These are phyloP conservation scores for Melipona quadrifasciata DNA, from an alignment of 1,140 invertebrate genomes.

Conservation along the genomic window DNA sequence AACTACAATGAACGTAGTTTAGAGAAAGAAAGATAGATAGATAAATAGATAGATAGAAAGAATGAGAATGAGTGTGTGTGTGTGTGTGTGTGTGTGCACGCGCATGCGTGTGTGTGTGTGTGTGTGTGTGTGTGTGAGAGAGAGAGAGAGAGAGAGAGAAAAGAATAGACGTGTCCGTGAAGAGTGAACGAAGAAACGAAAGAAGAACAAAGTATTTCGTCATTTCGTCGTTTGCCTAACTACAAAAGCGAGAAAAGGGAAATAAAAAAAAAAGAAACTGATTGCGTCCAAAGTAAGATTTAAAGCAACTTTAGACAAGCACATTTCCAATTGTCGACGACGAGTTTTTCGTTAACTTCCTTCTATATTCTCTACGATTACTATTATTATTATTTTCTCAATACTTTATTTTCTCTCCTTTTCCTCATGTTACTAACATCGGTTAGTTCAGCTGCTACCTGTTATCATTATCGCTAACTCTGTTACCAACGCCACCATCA, in stretches of 20 bases:
- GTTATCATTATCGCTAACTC: not conserved
- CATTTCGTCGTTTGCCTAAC: conserved; percentile 56
- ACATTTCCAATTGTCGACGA: conserved; percentile 58
- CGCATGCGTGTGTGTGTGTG: too few relatives aligned
- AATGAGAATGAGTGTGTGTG: not conserved
- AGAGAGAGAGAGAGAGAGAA: not conserved
- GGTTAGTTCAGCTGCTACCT: not conserved
- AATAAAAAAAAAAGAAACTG: conserved; percentile 41
- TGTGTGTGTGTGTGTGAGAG: too few relatives aligned
- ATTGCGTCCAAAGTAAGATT: conserved; percentile 67
- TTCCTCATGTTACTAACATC: not conserved
- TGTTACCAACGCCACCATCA: too few relatives aligned
- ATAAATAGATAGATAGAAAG: not conserved
- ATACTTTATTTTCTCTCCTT: not conserved
- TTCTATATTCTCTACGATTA: conserved; percentile 29
- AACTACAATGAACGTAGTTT: conserved; percentile 5
- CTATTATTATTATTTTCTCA: conserved; percentile 36
- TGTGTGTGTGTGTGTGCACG: too few relatives aligned
- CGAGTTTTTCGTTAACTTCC: conserved; percentile 22
- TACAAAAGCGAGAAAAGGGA: conserved; percentile 38
- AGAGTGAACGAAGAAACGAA: conserved; percentile 35
- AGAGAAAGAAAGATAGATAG: not conserved
- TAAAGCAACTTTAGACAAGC: conserved; percentile 57
- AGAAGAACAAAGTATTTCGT: conserved; percentile 32
- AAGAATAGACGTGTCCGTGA: conserved; percentile 1